Evolutionary conservation across 2,888 invertebrate genomes (phyloP), one percentile per base, ranked within the genome.

Genomic region (Apamea epomidion): DNA sequence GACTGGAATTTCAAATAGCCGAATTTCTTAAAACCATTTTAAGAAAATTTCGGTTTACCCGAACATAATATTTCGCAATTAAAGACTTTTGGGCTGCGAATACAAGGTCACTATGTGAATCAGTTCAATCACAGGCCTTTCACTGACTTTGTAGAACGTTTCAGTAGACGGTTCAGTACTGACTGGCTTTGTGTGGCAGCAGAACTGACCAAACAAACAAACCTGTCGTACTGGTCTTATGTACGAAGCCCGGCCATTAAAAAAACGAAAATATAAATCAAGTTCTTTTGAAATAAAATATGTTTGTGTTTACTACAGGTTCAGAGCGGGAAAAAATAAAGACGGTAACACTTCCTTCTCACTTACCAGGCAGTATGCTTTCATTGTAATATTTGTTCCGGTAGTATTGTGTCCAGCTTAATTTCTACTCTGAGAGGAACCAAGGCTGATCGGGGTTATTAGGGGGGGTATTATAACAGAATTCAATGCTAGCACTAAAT

Each of bases 361-460:
- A 80, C 80, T 81, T 69, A 81, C 81, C 74, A 81, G 25, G 54
- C 51, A 81, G 60, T 54, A 74, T 16, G n/a, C 29, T 74, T 68
- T 81, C 81, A 81, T 81, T 54, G n/a, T 80, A 25, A n/a, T 81
- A 16, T 45, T 58, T 51, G 21, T 62, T 54, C 4, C 32, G 32
- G 62, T 74, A 25, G 18, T 74, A 18, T 1, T 32, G n/a, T 16
- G 42, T 32, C 32, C 32, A 29, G 68, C 42, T 69, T 45, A 54
- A 60, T 37, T 62, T 62, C 81, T 29, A 54, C 60, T 54, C 0
- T 18, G 81, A 60, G 7, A 45, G 54, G 7, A 37, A 80, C 18
- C 80, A 80, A 80, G 45, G 48, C 60, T 62, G 25, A 54, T 32
- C 60, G 4, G 10, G 7, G 6, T 32, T 68, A 32, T 45, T 10